Evolutionary conservation across 2,797 vertebrate genomes (phyloP), one percentile per base, ranked within the genome.

Genomic region (Oophaga sylvatica): DNA sequence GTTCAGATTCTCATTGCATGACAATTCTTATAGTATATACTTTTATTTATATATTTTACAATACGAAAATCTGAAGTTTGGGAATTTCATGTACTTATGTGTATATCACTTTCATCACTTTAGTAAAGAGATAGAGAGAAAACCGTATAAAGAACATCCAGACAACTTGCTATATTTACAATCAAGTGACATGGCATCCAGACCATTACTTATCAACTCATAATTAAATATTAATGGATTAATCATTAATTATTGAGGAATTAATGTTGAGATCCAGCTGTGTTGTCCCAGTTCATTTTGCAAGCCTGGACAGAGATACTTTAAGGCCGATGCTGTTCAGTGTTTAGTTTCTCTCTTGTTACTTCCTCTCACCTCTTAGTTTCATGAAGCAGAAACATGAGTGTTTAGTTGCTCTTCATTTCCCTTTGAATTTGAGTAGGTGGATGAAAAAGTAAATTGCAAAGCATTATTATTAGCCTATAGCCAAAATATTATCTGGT

Each of bases 221-320:
- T 90, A 93, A 95, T 96, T 93, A 96, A 96, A 95, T 91, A 95
- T 97, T 96, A 91, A 96, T 93, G 92, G 90, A 92, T 92, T 90
- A 88, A 89, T 91, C 91, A 95, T 96, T 85, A 95, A 96, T 96
- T 95, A 96, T 96, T 96, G 92, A 96, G 93, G 92, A 85, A 93
- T 93, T 92, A 92, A 94, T 93, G 94, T 88, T 90, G 91, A 94
- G 91, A 93, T 94, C 93, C 94, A 96, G 95, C 95, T 96, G 95
- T 86, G 92, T 81, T 87, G 91, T 92, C 92, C 94, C 91, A 93
- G 92, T 94, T 94, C 92, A 91, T 90, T 91, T 90, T 91, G 84
- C 89, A 90, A 91, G 90, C 84, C 87, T 90, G 65, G 81, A 35
- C 59, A 89, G 87, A 81, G 91, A 92, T 91, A 91, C 92, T 91